Base-by-base conservation (phyloP, 2,797 vertebrate species). In the Epinephelus awoara region DNA sequence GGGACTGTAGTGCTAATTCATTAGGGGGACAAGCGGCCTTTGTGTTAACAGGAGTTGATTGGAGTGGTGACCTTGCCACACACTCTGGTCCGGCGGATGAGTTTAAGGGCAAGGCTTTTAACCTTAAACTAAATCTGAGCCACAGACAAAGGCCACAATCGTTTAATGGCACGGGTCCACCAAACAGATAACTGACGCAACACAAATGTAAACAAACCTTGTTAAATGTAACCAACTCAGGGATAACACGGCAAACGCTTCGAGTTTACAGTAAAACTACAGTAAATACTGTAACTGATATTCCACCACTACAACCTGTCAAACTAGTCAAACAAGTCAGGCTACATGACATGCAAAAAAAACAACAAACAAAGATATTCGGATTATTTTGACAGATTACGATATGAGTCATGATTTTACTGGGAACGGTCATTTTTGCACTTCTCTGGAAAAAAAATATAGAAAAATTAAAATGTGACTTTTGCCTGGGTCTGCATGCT, bases 31-130 rank as follows among this genome's bases (percentile, higher is more conserved):
- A 93, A 89, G 54, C 68, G 5, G 80, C 70, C 90, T 94, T 95
- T 95, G 91, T 95, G 90, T 90, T 86, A 88, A 82, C 84, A 66
- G 90, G 59, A 65, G 85, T 71, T 92, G 95, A 95, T 91, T 91
- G 90, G 83, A 94, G 80, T 40, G 76, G 82, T 94, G 93, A 96
- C 95, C 95, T 96, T 95, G 94, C 91, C 76, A 90, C 92, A 95
- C 91, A 94, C 90, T 92, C 91, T 90, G 87, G 89, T 86, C 88
- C 59, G 52, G 89, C 67, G 82, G 87, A 94, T 90, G 94, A 93
- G 93, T 96, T 95, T 95, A 95, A 95, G 95, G 94, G 92, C 93
- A 94, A 93, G 89, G 89, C 85, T 88, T 95, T 95, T 96, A 95
- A 95, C 94, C 94, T 96, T 95, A 93, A 96, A 95, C 93, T 92